These are phyloP conservation scores for Oscheius sp. DNA, from an alignment of 2,888 invertebrate species.

Conservation along the genomic window DNA sequence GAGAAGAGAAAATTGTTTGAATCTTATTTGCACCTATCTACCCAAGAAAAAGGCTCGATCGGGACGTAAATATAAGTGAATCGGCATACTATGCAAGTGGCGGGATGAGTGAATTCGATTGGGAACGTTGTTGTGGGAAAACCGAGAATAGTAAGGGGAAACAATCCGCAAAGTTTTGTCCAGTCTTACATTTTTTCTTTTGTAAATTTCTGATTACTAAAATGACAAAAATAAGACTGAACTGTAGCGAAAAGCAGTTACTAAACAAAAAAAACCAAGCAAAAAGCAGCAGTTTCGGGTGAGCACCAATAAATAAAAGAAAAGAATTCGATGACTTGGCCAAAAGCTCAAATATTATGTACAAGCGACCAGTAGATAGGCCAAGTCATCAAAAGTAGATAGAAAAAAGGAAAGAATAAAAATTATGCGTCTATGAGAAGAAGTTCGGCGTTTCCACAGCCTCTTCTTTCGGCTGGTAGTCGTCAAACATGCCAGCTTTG, in stretches of 20 bases:
- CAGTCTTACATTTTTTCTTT: too few species aligned
- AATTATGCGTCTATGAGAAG: slow-evolving; percentile 9
- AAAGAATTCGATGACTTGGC: not conserved
- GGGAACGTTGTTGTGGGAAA: slow-evolving; percentile 8
- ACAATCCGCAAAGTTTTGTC: too few species aligned
- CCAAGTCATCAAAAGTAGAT: not conserved
- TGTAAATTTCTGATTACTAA: too few species aligned
- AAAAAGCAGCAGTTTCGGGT: too few species aligned
- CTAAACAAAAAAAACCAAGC: not conserved
- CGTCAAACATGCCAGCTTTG: slow-evolving; percentile 99
- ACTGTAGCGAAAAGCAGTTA: not conserved
- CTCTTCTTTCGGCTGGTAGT: slow-evolving; percentile 83
- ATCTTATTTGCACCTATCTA: slow-evolving; percentile 23
- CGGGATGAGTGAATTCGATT: not conserved
- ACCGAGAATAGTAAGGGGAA: too few species aligned
- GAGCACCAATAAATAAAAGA: slow-evolving; percentile 11
- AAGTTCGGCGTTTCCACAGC: not conserved
- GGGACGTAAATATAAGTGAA: slow-evolving; percentile 7
- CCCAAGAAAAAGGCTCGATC: slow-evolving; percentile 8
- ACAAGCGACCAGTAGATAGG: not conserved
- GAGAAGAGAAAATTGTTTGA: not conserved
- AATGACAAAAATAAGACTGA: too few species aligned
- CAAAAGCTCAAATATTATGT: not conserved
- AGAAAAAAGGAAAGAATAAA: slow-evolving; percentile 15
- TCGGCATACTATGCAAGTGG: not conserved